These are phyloP conservation scores for Helicolenus hilgendorfi DNA, from an alignment of 2,797 vertebrate genomes.

Conservation along the genomic window DNA sequence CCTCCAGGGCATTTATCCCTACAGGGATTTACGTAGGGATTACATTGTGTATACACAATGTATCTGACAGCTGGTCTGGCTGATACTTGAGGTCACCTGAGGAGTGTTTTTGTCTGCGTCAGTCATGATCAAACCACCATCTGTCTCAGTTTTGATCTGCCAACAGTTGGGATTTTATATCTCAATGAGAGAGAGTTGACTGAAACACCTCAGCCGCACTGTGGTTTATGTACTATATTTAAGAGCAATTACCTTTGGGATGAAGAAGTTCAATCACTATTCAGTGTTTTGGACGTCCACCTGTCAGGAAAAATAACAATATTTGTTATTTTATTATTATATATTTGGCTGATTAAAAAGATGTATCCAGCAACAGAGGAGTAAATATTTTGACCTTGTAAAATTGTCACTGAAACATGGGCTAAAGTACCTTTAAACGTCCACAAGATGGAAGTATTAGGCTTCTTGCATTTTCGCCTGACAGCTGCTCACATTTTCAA, in stretches of 20 bases:
- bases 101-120: not conserved
- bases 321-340: not conserved
- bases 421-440: rapidly evolving
- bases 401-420: not conserved
- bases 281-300: not conserved
- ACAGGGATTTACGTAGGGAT: too few relatives aligned
- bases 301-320: not conserved
- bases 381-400: not conserved
- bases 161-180: not conserved
- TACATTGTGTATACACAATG: too few relatives aligned
- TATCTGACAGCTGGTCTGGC: not conserved
- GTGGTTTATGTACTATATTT: not conserved
- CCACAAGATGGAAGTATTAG: conserved; percentile 49
- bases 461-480: not conserved
- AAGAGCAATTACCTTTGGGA: not conserved
- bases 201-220: not conserved
- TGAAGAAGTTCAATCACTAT: not conserved
- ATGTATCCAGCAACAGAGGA: not conserved
- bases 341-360: not conserved
- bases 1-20: not conserved
- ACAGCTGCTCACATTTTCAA: not conserved
- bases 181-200: not conserved
- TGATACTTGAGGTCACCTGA: conserved; percentile 10
- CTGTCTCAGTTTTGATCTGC: conserved; percentile 14
- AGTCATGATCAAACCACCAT: conserved; percentile 11